Conservation (phyloP, 2,797 vertebrate genomes). For the Oryzias dopingdopingensis region DNA sequence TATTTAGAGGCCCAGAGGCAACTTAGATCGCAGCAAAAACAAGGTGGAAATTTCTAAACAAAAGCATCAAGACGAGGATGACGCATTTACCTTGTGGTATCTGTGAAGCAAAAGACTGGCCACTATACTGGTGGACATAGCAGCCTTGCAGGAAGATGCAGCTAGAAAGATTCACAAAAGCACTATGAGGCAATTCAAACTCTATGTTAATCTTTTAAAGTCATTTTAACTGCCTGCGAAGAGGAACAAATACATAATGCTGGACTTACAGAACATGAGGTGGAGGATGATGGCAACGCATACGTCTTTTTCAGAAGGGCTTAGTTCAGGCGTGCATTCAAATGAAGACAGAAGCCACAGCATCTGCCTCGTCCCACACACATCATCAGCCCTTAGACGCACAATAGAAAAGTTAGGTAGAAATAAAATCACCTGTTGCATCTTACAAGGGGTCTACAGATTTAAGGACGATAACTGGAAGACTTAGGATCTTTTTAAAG, state of each 20-base stretch:
- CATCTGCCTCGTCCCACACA: slow-evolving; percentile 60
- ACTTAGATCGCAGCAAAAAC: slow-evolving; percentile 31
- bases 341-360: slow-evolving; percentile 58
- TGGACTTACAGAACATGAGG: slow-evolving; percentile 69
- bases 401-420: slow-evolving; percentile 4
- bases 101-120: slow-evolving; percentile 84
- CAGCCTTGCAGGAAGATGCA: slow-evolving; percentile 73
- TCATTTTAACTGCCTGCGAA: neutral
- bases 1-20: slow-evolving; percentile 26
- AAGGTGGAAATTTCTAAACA: slow-evolving; percentile 2
- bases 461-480: too few relatives aligned
- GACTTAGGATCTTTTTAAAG: too few relatives aligned
- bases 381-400: slow-evolving; percentile 43
- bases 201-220: too few relatives aligned
- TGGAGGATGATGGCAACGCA: slow-evolving; percentile 80
- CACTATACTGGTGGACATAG: slow-evolving; percentile 83
- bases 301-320: slow-evolving; percentile 65
- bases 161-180: slow-evolving; percentile 66
- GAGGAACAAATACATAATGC: slow-evolving; percentile 26
- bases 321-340: slow-evolving; percentile 35
- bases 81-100: slow-evolving; percentile 76
- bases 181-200: too few relatives aligned
- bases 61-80: slow-evolving; percentile 10
- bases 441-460: neutral
- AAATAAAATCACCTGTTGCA: neutral